phyloP scores from a whole-genome alignment of 1,140 invertebrate genomes.

The Stenopsyche tienmushanensis region DNA sequence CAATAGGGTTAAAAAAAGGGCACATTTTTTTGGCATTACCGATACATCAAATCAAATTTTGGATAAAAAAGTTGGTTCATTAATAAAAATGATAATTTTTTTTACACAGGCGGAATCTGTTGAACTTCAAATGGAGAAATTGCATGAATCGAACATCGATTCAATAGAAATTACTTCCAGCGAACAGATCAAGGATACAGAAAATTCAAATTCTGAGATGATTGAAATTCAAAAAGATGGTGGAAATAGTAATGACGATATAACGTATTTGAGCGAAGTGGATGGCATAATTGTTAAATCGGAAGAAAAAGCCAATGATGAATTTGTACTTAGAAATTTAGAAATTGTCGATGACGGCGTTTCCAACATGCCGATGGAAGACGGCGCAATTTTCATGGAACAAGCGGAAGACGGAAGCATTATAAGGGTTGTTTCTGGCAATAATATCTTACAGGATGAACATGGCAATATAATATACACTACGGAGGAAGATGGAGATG shows the following conservation, averaged over 20 bases:
- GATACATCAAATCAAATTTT: too few species aligned
- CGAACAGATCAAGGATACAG: background rate
- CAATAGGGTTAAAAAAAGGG: too few species aligned
- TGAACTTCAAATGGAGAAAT: slow-evolving; percentile 12
- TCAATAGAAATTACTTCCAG: background rate
- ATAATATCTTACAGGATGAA: slow-evolving; percentile 43
- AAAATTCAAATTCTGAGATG: background rate
- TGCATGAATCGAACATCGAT: background rate
- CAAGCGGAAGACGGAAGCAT: slow-evolving; percentile 35
- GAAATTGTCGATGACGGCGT: slow-evolving; percentile 30
- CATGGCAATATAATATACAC: slow-evolving; percentile 41
- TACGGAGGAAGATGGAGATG: slow-evolving; percentile 37
- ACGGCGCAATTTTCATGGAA: slow-evolving; percentile 36
- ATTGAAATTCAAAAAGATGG: slow-evolving; percentile 5
- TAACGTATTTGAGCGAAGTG: slow-evolving; percentile 17
- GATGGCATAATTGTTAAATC: slow-evolving; percentile 20
- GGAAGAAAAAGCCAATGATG: background rate
- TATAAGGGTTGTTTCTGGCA: slow-evolving; percentile 30
- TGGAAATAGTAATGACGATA: background rate
- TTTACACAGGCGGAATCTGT: background rate
- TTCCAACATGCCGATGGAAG: slow-evolving; percentile 29
- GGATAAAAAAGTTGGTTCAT: too few species aligned
- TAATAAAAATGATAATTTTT: too few species aligned
- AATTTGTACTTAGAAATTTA: slow-evolving; percentile 33
- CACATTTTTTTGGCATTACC: too few species aligned